Base-by-base conservation (phyloP, 2,113 vertebrate genomes). In the Elanoides forficatus region DNA sequence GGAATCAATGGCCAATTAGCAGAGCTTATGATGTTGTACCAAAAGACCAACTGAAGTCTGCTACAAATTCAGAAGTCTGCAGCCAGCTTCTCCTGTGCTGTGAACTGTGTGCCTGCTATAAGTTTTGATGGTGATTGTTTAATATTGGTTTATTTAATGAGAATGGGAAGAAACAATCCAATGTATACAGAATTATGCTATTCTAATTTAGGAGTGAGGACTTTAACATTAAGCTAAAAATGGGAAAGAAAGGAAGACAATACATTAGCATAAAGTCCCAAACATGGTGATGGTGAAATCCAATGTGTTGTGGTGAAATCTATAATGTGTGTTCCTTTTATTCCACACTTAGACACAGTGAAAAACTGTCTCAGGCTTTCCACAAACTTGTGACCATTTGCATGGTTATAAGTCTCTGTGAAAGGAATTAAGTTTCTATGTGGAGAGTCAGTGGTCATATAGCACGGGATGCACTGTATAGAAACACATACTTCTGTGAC, bases 401-500 rank as follows among this genome's bases (percentile, higher is more conserved):
- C 1, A 1, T 22, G 7, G 1, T 67, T 40, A 0, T 27, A 66
- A 62, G 9, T 50, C 10, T 43, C 10, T 68, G 38, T 53, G 20
- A 81, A 40, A 59, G 21, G 15, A 22, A 7, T 11, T 50, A 15
- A n/a, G 8, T 7, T 29, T 74, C 11, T 55, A 3, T 3, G 12
- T 17, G 29, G 22, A 47, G 1, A 6, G 40, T 34, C n/a, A 81
- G 3, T 3, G 1, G 22, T 72, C 5, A 4, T 6, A 5, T 36
- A 45, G 23, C 22, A 23, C 5, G 14, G 30, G 26, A 59, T 43
- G 15, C 17, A 50, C 22, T 23, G 27, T 19, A 32, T 0, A 52
- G 42, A 82, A 80, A 40, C 60, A 48, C 6, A 10, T 29, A 47
- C 8, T 53, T 60, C 18, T 43, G 23, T 38, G 30, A 47, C n/a